Percentiles rank a stretch among this genome's conserved stretches.
Conservation (phyloP, 2,888 invertebrate species). For the Nymphalis c-album region DNA sequence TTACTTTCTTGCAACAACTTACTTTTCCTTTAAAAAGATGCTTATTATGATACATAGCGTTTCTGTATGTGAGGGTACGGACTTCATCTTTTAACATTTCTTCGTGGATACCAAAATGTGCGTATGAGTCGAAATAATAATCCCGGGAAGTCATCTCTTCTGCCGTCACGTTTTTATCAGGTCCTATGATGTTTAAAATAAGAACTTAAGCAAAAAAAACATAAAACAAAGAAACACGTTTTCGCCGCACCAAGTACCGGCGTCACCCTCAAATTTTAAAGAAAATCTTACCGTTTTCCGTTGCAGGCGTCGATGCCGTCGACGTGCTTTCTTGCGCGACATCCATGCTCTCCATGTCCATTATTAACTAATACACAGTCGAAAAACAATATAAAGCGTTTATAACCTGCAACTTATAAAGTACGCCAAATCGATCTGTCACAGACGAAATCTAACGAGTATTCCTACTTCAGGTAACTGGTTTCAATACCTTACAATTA, state of each 20-base stretch:
- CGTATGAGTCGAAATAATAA: conserved; percentile 99
- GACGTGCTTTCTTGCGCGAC: conserved; percentile 74
- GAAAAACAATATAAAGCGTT: conserved; percentile 52
- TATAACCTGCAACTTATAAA: conserved; percentile 68
- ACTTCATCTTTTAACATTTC: conserved; percentile 99
- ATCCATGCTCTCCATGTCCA: conserved; percentile 81
- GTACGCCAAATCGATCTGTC: conserved; percentile 72
- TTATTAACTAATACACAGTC: conserved; percentile 47
- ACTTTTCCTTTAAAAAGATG: conserved; percentile 96
- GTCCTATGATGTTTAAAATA: conserved; percentile 54
- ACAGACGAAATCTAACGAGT: conserved; percentile 39
- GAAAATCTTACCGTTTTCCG: conserved; percentile 71
- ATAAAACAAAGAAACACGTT: conserved; percentile 65
- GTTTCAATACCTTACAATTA: conserved; percentile 34
- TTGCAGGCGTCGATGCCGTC: conserved; percentile 66
- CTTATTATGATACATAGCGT: conserved; percentile 99
- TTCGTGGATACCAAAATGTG: conserved; percentile 99
- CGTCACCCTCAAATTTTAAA: conserved; percentile 38
- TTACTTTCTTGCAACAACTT: conserved; percentile 43
- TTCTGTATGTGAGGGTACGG: conserved; percentile 97
- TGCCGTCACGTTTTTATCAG: conserved; percentile 83
- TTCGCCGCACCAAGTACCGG: conserved; percentile 53
- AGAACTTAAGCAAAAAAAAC: conserved; percentile 40
- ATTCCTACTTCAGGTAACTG: conserved; percentile 33
- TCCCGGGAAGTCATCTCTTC: conserved; percentile 99